These are phyloP conservation scores for Drosophila repleta DNA, from an alignment of 1,140 invertebrate genomes.

Conservation along the genomic window DNA sequence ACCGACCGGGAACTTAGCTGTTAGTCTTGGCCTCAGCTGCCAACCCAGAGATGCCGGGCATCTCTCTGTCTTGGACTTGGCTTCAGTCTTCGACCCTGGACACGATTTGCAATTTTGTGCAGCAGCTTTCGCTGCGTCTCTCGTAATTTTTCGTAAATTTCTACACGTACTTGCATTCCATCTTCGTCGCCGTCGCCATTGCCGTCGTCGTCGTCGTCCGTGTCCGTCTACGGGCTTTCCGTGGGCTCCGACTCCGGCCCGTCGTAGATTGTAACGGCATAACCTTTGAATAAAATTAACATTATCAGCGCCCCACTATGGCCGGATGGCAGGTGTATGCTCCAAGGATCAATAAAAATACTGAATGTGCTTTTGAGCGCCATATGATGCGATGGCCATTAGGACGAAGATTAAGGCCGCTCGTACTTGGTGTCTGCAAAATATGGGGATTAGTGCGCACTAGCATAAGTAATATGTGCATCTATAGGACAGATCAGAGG, in stretches of 20 bases:
- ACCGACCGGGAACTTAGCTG: neutral
- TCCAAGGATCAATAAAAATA: conserved; percentile 64
- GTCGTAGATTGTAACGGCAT: conserved; percentile 65
- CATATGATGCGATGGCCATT: conserved; percentile 60
- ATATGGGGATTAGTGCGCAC: neutral
- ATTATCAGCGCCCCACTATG: conserved; percentile 60
- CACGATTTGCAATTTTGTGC: conserved; percentile 71
- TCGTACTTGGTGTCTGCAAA: neutral
- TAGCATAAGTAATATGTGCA: neutral
- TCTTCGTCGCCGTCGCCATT: conserved; percentile 64
- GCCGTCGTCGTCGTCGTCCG: conserved; percentile 21
- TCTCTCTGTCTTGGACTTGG: conserved; percentile 17
- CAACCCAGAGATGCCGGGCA: neutral
- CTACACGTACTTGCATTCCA: conserved; percentile 79
- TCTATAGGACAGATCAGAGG: neutral
- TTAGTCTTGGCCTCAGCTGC: conserved; percentile 43
- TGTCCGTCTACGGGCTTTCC: conserved; percentile 28
- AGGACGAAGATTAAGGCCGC: conserved; percentile 28
- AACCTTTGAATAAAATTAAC: conserved; percentile 80
- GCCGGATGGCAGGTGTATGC: conserved; percentile 40
- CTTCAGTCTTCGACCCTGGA: conserved; percentile 41
- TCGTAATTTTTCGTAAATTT: conserved; percentile 81
- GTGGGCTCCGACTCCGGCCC: conserved; percentile 8
- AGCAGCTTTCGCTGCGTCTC: conserved; percentile 49
- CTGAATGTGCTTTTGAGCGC: conserved; percentile 56